These are phyloP conservation scores for Scaptomyza cyrtandrae DNA, from an alignment of 2,888 invertebrate genomes.

Conservation along the genomic window DNA sequence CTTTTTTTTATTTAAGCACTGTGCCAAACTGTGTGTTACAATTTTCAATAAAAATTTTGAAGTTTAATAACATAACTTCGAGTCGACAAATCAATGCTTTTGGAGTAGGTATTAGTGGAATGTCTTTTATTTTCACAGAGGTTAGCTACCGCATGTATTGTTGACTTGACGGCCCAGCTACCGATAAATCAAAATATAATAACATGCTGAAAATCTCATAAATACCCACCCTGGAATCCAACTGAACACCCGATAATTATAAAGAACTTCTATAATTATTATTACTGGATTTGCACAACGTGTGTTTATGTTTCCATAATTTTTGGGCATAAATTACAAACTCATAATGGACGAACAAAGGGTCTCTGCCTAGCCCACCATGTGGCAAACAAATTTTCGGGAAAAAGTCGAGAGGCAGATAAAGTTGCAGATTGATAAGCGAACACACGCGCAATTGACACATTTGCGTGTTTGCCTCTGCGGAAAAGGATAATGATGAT, in stretches of 20 bases:
- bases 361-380: slow-evolving; percentile 47
- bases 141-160: slow-evolving; percentile 27
- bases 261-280: slow-evolving; percentile 67
- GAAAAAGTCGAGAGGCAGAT: slow-evolving; percentile 64
- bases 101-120: background rate
- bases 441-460: slow-evolving; percentile 61
- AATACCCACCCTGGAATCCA: slow-evolving; percentile 38
- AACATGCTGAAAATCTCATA: slow-evolving; percentile 45
- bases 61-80: no score
- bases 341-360: slow-evolving; percentile 38
- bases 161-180: slow-evolving; percentile 9
- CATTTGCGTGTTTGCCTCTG: slow-evolving; percentile 56
- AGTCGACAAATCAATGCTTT: background rate
- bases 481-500: no score
- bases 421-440: slow-evolving; percentile 60
- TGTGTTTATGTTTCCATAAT: slow-evolving; percentile 76
- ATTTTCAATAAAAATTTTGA: no score
- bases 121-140: slow-evolving; percentile 39
- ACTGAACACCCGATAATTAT: slow-evolving; percentile 66
- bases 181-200: slow-evolving; percentile 55
- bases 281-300: slow-evolving; percentile 79
- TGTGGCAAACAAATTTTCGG: slow-evolving; percentile 58
- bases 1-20: no score
- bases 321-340: slow-evolving; percentile 71
- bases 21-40: no score